Evolutionary conservation across 2,797 vertebrate species (phyloP).

Genomic region (Emys orbicularis): DNA sequence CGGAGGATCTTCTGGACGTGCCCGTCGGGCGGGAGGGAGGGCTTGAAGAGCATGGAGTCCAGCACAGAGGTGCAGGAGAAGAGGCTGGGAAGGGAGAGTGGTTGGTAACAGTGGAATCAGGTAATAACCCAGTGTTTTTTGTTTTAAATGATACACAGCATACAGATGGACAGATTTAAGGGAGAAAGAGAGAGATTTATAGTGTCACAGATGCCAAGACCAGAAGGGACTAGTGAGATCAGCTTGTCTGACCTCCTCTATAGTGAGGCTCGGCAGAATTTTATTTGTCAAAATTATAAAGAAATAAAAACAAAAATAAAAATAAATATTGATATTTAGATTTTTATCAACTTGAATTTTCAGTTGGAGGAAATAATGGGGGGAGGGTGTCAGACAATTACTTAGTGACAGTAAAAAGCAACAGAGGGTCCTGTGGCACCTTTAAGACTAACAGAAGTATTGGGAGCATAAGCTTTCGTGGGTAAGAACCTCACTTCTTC

Average conservation of each 20-base stretch:
- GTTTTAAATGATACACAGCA: background rate
- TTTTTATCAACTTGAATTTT: background rate
- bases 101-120: background rate
- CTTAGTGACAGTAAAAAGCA: background rate
- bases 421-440: too few species aligned
- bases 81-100: constrained; percentile 79
- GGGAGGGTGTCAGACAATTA: background rate
- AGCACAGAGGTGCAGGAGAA: constrained; percentile 92
- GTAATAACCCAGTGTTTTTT: background rate
- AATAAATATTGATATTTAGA: background rate
- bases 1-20: constrained; percentile 88
- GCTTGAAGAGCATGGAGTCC: constrained; percentile 91
- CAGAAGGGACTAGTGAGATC: background rate
- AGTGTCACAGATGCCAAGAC: background rate
- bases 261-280: background rate
- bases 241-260: background rate
- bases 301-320: background rate
- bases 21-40: constrained; percentile 75
- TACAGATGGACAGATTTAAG: background rate
- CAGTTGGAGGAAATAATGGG: background rate
- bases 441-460: too few species aligned
- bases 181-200: background rate
- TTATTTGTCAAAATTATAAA: too few species aligned
- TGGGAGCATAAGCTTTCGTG: too few species aligned
- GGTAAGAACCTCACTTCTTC: too few species aligned